A percentile compares a stretch with the other conserved stretches of the same genome.
Evolutionary conservation across 2,797 vertebrate species (phyloP).

Genomic region (Eulemur coronatus): DNA sequence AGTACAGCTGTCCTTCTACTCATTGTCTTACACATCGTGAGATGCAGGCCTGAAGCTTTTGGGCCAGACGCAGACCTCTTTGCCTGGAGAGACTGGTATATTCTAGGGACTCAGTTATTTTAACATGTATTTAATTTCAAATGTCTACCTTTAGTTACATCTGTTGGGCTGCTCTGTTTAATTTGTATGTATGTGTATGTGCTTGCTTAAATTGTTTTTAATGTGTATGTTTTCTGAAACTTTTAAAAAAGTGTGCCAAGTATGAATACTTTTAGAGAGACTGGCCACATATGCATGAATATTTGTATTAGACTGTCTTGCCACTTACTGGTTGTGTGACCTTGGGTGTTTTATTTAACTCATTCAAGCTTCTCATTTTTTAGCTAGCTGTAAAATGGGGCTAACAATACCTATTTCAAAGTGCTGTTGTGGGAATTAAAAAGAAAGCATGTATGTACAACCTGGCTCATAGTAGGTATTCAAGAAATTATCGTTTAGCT

Average conservation of each 20-base stretch:
- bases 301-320: not conserved
- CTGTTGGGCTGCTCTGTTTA: not conserved
- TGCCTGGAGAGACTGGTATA: not conserved
- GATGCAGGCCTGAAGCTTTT: not conserved
- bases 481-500: not conserved
- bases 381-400: not conserved
- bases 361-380: not conserved
- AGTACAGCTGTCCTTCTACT: not conserved
- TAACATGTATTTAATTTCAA: not conserved
- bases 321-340: not conserved
- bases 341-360: not conserved
- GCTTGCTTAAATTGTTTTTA: conserved; percentile 10
- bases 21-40: not conserved
- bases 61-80: not conserved
- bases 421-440: not conserved
- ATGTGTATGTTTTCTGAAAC: not conserved
- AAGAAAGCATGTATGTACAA: not conserved
- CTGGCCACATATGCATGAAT: not conserved
- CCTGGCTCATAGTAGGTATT: not conserved
- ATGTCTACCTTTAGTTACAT: not conserved
- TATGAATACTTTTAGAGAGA: not conserved
- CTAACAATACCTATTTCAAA: not conserved
- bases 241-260: not conserved
- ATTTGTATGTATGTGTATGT: not conserved
- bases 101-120: not conserved